A percentile compares a stretch with the other conserved stretches of the same genome.
Conservation (phyloP, 2,113 vertebrate genomes). For the Enhydra lutris region DNA sequence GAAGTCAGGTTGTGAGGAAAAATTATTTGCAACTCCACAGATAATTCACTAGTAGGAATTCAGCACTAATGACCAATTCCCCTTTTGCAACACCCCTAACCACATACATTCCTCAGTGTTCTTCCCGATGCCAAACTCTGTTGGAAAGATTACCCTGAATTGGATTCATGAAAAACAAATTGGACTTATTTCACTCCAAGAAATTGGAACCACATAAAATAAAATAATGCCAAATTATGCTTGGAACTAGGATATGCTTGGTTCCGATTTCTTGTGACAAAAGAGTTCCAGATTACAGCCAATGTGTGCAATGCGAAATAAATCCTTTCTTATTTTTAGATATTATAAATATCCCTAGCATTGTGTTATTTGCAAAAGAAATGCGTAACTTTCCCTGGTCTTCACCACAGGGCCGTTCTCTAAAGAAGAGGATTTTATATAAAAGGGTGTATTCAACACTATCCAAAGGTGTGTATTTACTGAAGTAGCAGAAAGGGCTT, state of each 20-base stretch:
- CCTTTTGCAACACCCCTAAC: background rate
- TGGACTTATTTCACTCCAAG: conserved; percentile 64
- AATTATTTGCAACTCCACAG: background rate
- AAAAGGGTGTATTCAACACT: background rate
- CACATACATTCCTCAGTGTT: background rate
- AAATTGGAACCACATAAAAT: conserved; percentile 67
- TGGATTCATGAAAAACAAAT: conserved; percentile 64
- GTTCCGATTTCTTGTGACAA: conserved; percentile 72
- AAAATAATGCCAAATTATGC: conserved; percentile 70
- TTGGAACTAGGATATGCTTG: conserved; percentile 69
- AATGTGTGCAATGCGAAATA: conserved; percentile 41
- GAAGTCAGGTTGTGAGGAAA: background rate
- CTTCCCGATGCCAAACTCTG: conserved; percentile 45
- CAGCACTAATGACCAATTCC: background rate
- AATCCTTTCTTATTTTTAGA: conserved; percentile 60
- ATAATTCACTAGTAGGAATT: background rate
- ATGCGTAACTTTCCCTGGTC: background rate
- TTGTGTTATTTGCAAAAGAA: conserved; percentile 30
- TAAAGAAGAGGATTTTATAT: background rate
- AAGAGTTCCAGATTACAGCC: conserved; percentile 70
- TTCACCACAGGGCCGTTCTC: background rate
- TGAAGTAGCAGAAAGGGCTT: background rate
- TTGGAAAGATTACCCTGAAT: conserved; percentile 54
- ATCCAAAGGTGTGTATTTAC: background rate
- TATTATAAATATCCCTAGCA: conserved; percentile 35